Base-by-base conservation (phyloP, 1,140 invertebrate species). In the Drosophila persimilis region DNA sequence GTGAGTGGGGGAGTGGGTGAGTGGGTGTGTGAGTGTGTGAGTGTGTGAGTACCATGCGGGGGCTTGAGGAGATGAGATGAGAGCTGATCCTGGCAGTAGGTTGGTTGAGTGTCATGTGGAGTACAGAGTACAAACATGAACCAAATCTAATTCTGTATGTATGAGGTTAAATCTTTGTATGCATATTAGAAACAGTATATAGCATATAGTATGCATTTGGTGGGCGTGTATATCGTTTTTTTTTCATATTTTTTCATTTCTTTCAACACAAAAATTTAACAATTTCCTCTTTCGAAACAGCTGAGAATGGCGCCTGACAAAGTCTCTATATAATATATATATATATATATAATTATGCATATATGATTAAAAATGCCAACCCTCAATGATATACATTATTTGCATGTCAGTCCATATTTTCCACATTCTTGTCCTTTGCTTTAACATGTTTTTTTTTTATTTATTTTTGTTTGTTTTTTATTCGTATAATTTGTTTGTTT, bases 161-260 rank as follows among this genome's bases (percentile, higher is more conserved):
- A 29, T 64, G 71, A 54, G 59, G 58, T 65, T 74, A 75, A 75
- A 75, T 73, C 54, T 73, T 74, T 74, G 47, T 74, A 66, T 69
- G 63, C 66, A 73, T 86, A 77, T 85, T 64, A 88, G 81, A 86
- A 86, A 86, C 81, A 86, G 81, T 88, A 69, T 69, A 69, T 80
- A 48, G 81, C 81, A 86, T 86, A 86, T 86, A 88, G 83, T 86
- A 86, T 86, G 81, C 81, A 77, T 88, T 69, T 86, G 81, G 81
- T 86, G 81, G 81, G 81, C 83, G 66, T 84, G 74, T 79, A 69
- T 75, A 63, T 75, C 75, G 69, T 71, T 70, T 73, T 15, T 70
- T 50, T 73, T 51, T 57, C 53, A 43, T 71, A 53, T 54, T 58
- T 35, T 76, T 39, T 60, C 54, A 31, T 73, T 67, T 61, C 61